phyloP scores from a whole-genome alignment of 2,113 vertebrate species.

The Ammodytes dubius region DNA sequence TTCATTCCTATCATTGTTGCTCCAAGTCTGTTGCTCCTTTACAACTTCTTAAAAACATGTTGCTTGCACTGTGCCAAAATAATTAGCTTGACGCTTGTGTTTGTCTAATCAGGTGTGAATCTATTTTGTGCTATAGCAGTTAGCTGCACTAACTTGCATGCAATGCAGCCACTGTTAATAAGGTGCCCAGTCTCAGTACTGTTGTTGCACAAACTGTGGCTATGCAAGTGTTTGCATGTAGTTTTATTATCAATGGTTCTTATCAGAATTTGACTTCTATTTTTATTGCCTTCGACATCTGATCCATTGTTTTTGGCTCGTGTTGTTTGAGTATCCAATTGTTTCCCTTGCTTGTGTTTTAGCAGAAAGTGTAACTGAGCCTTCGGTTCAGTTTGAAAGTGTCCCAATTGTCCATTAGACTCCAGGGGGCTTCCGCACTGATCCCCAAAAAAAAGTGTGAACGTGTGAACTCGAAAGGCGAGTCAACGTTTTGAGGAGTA shows the following conservation, averaged over 20 bases:
- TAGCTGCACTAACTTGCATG: background rate
- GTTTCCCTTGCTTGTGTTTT: background rate
- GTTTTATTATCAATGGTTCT: background rate
- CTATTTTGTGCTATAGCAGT: background rate
- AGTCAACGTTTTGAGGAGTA: constrained; percentile 42
- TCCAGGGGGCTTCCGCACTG: constrained; percentile 14
- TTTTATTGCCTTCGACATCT: background rate
- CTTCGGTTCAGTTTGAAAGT: constrained; percentile 3
- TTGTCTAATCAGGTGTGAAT: background rate
- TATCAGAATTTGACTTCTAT: background rate
- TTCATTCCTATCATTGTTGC: background rate
- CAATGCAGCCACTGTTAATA: background rate
- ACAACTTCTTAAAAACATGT: background rate
- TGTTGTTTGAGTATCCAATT: background rate
- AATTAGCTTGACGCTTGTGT: background rate
- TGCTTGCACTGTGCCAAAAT: background rate
- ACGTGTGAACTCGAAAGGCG: constrained; percentile 70
- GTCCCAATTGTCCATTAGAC: constrained; percentile 5
- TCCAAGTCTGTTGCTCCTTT: background rate
- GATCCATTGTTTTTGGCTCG: background rate
- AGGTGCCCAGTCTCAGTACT: background rate
- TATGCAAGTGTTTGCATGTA: background rate
- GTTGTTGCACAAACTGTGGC: background rate
- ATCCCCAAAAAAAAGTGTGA: constrained; percentile 65
- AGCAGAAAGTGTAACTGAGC: constrained; percentile 10